Evolutionary conservation across 2,113 vertebrate genomes (phyloP).

Genomic region (Scalopus aquaticus): DNA sequence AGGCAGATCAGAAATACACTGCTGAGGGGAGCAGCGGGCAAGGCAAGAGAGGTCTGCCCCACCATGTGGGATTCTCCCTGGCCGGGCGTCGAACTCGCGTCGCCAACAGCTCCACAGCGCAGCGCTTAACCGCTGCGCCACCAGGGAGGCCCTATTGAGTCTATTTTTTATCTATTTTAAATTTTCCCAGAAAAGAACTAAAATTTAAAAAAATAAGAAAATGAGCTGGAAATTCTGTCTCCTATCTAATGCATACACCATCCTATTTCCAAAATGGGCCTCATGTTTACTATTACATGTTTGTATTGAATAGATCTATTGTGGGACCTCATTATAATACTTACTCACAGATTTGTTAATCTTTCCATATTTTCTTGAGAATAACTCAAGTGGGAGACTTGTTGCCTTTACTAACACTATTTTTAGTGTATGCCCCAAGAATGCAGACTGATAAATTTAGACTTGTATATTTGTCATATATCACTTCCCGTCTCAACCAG

Average conservation of each 20-base stretch:
- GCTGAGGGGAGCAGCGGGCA: too few relatives aligned
- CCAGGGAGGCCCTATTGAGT: too few relatives aligned
- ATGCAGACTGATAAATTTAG: conserved; percentile 28
- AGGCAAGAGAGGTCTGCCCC: too few relatives aligned
- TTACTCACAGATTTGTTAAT: not conserved
- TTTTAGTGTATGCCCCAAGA: not conserved
- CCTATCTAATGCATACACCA: not conserved
- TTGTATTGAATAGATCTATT: conserved; percentile 18
- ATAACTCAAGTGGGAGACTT: not conserved
- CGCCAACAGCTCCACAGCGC: too few relatives aligned
- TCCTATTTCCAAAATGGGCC: not conserved
- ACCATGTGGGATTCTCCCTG: too few relatives aligned
- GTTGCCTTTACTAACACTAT: not conserved
- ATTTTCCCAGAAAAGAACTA: not conserved
- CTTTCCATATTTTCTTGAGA: not conserved
- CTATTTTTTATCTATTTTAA: not conserved
- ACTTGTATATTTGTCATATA: not conserved
- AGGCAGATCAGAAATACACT: too few relatives aligned
- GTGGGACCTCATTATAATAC: not conserved
- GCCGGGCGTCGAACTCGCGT: too few relatives aligned
- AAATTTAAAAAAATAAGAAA: not conserved
- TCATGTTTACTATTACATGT: not conserved
- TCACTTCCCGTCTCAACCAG: not conserved
- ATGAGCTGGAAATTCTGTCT: not conserved
- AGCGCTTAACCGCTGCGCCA: too few relatives aligned